These are phyloP conservation scores for Epinotia brunnichana DNA, from an alignment of 2,888 invertebrate genomes.

Conservation along the genomic window DNA sequence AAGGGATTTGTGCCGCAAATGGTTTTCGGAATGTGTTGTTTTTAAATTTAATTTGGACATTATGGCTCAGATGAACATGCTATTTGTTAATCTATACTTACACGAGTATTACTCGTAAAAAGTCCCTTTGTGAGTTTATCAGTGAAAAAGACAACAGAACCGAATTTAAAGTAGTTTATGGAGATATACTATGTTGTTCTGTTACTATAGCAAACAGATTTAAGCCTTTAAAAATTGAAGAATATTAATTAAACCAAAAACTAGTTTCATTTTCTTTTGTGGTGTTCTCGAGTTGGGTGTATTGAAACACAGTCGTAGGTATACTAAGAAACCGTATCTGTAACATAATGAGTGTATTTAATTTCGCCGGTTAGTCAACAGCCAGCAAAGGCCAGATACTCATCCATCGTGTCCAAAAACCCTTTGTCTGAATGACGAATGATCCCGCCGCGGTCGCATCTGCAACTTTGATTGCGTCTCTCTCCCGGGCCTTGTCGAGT, in stretches of 20 bases:
- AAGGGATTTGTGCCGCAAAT: conserved; percentile 56
- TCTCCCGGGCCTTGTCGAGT: conserved; percentile 35
- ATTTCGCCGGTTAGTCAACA: not conserved
- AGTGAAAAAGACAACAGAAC: too few species aligned
- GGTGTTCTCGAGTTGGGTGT: not conserved
- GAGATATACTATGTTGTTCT: too few species aligned
- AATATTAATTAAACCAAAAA: too few species aligned
- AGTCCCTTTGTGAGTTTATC: too few species aligned
- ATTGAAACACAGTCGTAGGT: not conserved
- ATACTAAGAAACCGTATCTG: too few species aligned
- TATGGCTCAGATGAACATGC: conserved; percentile 21
- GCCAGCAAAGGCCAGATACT: conserved; percentile 51
- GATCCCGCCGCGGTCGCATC: conserved; percentile 70
- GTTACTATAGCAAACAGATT: too few species aligned
- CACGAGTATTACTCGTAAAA: too few species aligned
- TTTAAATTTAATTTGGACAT: conserved; percentile 8
- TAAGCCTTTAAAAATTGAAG: too few species aligned
- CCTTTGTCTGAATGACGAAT: conserved; percentile 54
- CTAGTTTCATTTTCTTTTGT: too few species aligned
- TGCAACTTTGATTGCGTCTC: conserved; percentile 76
- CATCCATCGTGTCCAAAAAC: conserved; percentile 14
- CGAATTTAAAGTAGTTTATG: too few species aligned
- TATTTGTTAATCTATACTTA: not conserved
- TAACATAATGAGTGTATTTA: too few species aligned
- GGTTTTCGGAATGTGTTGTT: conserved; percentile 12